phyloP scores from a whole-genome alignment of 2,113 vertebrate genomes.

The Empidonax traillii region DNA sequence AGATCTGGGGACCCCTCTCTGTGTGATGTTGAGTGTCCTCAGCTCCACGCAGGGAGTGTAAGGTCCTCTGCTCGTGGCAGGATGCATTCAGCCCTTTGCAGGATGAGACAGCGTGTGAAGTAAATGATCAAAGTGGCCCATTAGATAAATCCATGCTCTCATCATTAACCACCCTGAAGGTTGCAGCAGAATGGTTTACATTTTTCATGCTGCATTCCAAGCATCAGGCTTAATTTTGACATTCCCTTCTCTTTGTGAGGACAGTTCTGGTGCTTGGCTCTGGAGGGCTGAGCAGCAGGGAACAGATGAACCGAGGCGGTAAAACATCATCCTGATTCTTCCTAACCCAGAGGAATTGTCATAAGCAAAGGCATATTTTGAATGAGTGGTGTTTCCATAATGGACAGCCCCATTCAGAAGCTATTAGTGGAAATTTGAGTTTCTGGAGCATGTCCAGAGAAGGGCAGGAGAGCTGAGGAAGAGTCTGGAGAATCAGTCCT shows the following conservation, averaged over 20 bases:
- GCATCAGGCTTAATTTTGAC: neutral
- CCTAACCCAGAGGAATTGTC: neutral
- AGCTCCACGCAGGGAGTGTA: neutral
- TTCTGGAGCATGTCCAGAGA: neutral
- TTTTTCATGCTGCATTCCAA: neutral
- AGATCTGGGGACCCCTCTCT: neutral
- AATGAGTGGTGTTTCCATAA: neutral
- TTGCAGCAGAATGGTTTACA: neutral
- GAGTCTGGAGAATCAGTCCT: neutral
- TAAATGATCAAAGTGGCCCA: neutral
- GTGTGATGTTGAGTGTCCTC: neutral
- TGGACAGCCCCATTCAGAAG: neutral
- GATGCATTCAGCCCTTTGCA: neutral
- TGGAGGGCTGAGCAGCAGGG: neutral
- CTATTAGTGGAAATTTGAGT: neutral
- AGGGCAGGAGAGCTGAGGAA: neutral
- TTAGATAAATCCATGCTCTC: neutral
- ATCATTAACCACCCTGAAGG: neutral
- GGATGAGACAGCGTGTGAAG: neutral
- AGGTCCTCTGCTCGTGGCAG: neutral
- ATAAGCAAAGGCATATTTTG: neutral
- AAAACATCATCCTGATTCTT: neutral
- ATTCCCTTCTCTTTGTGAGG: neutral
- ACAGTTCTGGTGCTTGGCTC: neutral
- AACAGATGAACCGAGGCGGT: neutral